Base-by-base conservation (phyloP, 2,113 vertebrate genomes). In the Xyrauchen texanus region DNA sequence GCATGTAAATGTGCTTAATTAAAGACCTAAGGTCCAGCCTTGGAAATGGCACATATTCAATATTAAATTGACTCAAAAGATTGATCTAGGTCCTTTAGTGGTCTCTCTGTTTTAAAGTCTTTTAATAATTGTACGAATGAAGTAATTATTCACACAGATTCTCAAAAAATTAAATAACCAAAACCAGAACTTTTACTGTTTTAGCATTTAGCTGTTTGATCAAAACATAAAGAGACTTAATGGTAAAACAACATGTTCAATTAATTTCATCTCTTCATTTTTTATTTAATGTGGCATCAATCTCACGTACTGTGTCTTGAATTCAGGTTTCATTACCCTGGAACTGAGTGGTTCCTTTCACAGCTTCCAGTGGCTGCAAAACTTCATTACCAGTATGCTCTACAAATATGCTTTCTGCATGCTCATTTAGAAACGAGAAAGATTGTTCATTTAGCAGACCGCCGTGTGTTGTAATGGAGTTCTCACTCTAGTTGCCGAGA, bases 401-500 rank as follows among this genome's bases (percentile, higher is more conserved):
- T 6, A 46, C 69, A 81, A 81, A 80, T 83, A 77, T 79, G 69
- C 58, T 68, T 83, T 78, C 77, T 11, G 65, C 82, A 87, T 80
- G 77, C 73, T 81, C 62, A 72, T 77, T 69, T 66, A 57, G 68
- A 77, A 83, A 69, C 42, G 46, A 74, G 58, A 3, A 4, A 8
- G 53, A 49, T 81, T 79, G 55, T 83, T 79, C 77, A 81, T 88
- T 83, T 77, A 81, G 79, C 83, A 42, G 58, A 44, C 13, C 79
- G 66, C 74, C 49, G 21, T 63, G 81, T 83, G 73, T 53, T 82
- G 79, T 85, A 88, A 88, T 85, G 83, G 67, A 34, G 21, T 34
- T 34, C 21, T 34, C 21, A 34, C 21, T 34, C 21, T 34, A 34
- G 21, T 34, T 34, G 21, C 21, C 21, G 21, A 34, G 21, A 88